A percentile compares a stretch with the other conserved stretches of the same genome.
Conservation (phyloP, 2,888 invertebrate species). For the Xylocampa areola region DNA sequence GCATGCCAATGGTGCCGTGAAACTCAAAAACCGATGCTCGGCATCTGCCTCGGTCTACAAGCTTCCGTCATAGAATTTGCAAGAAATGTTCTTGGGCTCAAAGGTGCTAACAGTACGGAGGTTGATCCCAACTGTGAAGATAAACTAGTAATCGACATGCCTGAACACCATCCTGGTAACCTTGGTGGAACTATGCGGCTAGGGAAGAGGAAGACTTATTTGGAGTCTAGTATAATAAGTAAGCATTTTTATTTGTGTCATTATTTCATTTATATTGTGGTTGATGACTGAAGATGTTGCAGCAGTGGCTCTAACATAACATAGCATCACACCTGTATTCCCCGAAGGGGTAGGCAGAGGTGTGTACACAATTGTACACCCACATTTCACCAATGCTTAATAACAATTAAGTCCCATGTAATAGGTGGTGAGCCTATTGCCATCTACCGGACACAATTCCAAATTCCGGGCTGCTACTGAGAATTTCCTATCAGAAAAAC, state of each 20-base stretch:
- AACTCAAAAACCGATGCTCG: conserved; percentile 97
- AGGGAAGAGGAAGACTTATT: conserved; percentile 96
- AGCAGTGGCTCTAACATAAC: too few species aligned
- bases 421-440: too few species aligned
- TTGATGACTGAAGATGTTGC: too few species aligned
- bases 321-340: too few species aligned
- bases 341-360: too few species aligned
- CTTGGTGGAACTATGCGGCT: conserved; percentile 99
- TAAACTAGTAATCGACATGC: conserved; percentile 99
- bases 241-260: conserved; percentile 76
- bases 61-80: conserved; percentile 98
- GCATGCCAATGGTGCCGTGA: conserved; percentile 98
- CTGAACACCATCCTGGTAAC: conserved; percentile 97
- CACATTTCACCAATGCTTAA: too few species aligned
- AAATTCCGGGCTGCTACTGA: too few species aligned
- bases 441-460: too few species aligned
- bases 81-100: conserved; percentile 94
- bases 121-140: conserved; percentile 92
- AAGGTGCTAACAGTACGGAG: conserved; percentile 96
- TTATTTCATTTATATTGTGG: too few species aligned
- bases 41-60: conserved; percentile 99
- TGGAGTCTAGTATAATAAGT: conserved; percentile 92
- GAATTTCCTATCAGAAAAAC: too few species aligned
- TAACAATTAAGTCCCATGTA: too few species aligned
- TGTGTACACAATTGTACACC: too few species aligned